Base-by-base conservation (phyloP, 37 sponge, comb jelly and placozoan species). In the Cliona cf. orientalis region DNA sequence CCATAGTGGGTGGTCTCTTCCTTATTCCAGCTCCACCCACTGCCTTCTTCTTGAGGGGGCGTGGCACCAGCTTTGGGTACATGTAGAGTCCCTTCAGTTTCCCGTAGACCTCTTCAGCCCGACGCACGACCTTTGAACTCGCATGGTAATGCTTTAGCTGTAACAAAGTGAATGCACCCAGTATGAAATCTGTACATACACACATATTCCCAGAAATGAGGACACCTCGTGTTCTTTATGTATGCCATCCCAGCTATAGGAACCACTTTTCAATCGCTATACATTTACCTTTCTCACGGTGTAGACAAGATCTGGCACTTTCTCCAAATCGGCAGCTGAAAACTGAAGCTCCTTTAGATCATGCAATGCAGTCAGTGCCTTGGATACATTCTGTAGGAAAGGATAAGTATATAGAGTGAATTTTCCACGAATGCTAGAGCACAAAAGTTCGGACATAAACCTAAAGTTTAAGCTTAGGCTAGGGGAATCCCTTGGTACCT, bases 251-350 rank as follows among this genome's bases (percentile, higher is more conserved):
- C 53, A 19, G 14, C 14, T 9, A 14, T 49, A 14, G 63, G 57
- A n/a, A 38, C 37, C 5, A 7, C 3, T 7, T 36, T 3, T 35
- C 40, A 36, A 35, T 19, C 26, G 26, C 4, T 43, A 22, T 45
- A 35, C 2, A 1, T 37, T 72, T 9, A 91, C 92, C 92, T 86
- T 91, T 53, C 84, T 77, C 23, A 91, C 17, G 37, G 87, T 91
- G 53, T 45, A 31, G 19, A 91, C 75, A 4, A 91, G 26, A 58
- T 86, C 80, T 25, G 86, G 86, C 5, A 91, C 83, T 45, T 56
- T 33, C 17, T 78, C 73, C 40, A 89, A 35, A 32, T 83, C 84
- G 28, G 45, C 42, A 11, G 58, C 11, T 31, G 80, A 44, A 68
- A 32, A 65, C 40, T 62, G 35, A 14, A 79, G 49, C 0, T 53